Base-by-base conservation (phyloP, 1,140 invertebrate species). In the Drosophila orena region DNA sequence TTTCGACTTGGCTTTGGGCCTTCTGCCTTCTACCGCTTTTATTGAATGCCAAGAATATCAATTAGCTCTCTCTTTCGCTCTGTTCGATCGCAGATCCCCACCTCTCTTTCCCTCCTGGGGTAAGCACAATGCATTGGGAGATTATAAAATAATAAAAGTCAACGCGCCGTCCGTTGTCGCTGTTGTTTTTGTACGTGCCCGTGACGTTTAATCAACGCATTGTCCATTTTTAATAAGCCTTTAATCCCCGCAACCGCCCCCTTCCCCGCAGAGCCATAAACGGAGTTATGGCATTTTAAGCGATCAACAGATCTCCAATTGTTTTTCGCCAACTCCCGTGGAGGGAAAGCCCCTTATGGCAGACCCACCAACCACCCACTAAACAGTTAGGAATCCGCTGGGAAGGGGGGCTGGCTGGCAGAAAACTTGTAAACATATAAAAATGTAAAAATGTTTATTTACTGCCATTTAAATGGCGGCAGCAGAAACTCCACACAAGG, bases 141-240 rank as follows among this genome's bases (percentile, higher is more conserved):
- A 88, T 85, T 81, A 86, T 86, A 76, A 72, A 79, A 86, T 75
- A 81, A 88, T 86, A 86, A 86, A 81, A 86, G 77, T 81, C 83
- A 81, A 57, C 52, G 68, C 64, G 56, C 50, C 40, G 56, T 52
- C 64, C 30, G 30, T 30, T 2, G 30, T 30, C 30, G 30, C 8
- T 77, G 47, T 52, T 85, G 81, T 84, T 80, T 76, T 85, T 86
- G 78, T 78, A 88, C 81, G 84, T 86, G 83, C 76, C 70, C 52
- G 83, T 86, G 81, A 88, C 78, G 83, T 88, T 83, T 79, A 72
- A 76, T 81, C 69, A 78, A 78, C 79, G 66, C 65, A 66, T 49
- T 79, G 50, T 69, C 78, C 74, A 86, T 86, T 73, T 85, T 77
- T 65, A 86, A 81, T 64, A 75, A 35, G 38, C 7, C 30, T 35